Percentiles rank a stretch among this genome's conserved stretches.
Evolutionary conservation across 2,113 vertebrate genomes (phyloP).

Genomic region (Cephalopterus ornatus): DNA sequence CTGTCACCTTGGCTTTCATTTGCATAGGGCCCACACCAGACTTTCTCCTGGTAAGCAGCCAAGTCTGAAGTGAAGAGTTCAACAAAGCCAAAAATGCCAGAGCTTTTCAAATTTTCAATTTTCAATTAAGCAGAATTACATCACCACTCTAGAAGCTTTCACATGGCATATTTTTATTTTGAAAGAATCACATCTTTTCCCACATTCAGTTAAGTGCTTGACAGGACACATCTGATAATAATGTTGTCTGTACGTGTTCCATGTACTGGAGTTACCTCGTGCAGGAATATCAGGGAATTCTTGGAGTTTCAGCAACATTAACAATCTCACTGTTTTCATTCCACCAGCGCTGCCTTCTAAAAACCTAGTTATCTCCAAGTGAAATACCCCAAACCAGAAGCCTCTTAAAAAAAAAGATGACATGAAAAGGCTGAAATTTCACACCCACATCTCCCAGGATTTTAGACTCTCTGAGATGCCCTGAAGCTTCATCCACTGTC

Average conservation of each 20-base stretch:
- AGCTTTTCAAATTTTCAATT: neutral
- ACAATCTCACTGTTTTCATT: neutral
- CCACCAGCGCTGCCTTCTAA: neutral
- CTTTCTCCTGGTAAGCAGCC: rapidly evolving
- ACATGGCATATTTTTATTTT: neutral
- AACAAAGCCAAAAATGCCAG: neutral
- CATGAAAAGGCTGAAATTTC: neutral
- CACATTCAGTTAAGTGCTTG: neutral
- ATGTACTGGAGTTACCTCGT: neutral
- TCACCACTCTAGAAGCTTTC: neutral
- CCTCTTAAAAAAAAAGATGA: neutral
- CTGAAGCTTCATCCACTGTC: neutral
- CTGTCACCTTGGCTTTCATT: neutral
- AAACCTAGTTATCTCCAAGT: neutral
- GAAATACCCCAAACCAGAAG: neutral
- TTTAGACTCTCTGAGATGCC: neutral
- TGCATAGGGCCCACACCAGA: neutral
- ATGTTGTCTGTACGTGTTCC: neutral
- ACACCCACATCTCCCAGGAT: neutral
- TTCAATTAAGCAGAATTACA: neutral
- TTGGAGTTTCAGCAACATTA: neutral
- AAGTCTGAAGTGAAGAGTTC: neutral
- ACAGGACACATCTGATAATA: neutral
- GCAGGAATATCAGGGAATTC: neutral
- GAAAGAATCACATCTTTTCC: neutral